Evolutionary conservation across 2,113 vertebrate species (phyloP), one percentile per base, ranked within the genome.

Genomic region (Chaenocephalus aceratus): DNA sequence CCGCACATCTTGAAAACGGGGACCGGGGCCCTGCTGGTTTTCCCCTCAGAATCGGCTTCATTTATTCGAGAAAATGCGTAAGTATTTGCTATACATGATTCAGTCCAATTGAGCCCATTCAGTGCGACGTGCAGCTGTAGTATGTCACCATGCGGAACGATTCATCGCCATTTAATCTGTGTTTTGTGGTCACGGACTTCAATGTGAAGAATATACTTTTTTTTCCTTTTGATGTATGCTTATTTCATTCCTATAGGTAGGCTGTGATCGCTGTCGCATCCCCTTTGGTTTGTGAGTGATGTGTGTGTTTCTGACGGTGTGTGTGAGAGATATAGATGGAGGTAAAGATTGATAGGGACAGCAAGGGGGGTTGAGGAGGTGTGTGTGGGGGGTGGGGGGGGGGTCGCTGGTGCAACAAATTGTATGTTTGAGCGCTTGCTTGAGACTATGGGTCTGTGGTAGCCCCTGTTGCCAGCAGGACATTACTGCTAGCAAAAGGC

Each of bases 1-100:
- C 83, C 58, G 90, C 92, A 84, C 73, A 86, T 89, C 84, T 84
- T 84, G 57, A 79, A 85, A 89, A 84, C 83, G 81, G 91, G 89
- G 72, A 91, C 86, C 82, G 59, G 87, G 90, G 85, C 90, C 91
- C 90, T 90, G 82, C 83, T 82, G 86, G 15, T 79, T 84, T 71
- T 66, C 41, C 79, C 77, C 68, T 26, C 79, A 72, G 54, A 75
- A 80, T 81, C 86, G 75, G 68, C 57, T 72, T 60, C 84, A 78
- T 91, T 91, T 72, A 86, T 89, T 90, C 87, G 88, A 92, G 75
- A 89, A 93, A 87, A 94, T 89, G 91, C 93, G 93, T 94, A 79
- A 94, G 93, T 93, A 87, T 87, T 63, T 34, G 2, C 15, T 63
- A 41, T 7, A 67, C 60, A 63, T 41, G 69, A 72, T 80, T 26